Evolutionary conservation across 2,888 invertebrate genomes (phyloP), one percentile per base, ranked within the genome.

Genomic region (Ashinkailepas kermadecensis): DNA sequence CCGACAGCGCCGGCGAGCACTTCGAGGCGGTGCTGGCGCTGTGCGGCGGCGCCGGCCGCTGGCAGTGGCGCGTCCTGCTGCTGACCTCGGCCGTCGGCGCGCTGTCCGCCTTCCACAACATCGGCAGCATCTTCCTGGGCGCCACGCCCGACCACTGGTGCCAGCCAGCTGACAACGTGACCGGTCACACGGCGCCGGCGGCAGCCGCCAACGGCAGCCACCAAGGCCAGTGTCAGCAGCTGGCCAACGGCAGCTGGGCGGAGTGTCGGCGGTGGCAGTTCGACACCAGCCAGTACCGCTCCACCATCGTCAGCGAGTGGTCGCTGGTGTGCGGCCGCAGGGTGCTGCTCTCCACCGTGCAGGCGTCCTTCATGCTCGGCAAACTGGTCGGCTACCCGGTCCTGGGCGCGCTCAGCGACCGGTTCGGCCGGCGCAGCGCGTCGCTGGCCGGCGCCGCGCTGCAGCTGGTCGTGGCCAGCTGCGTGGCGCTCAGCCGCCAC

Each of bases 311-410:
- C 39, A 54, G 6, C 62, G 62, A 83, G 81, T 83, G 82, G 82
- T 58, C 82, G 13, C 78, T 84, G 80, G 84, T 84, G 54, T 84
- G 84, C 74, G 82, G 74, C 18, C 81, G 83, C 0, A 81, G 81
- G 15, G 82, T 82, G 81, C 78, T 84, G 81, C 80, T 78, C 70
- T 82, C 84, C 9, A 82, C 84, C 8, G 83, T 84, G 3, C 84
- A 84, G 79, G 82, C 83, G 13, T 81, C 82, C 18, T 83, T 81
- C 82, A 83, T 83, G 83, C 81, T 80, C 23, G 83, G 83, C 64
- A 79, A 82, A 23, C 83, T 83, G 39, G 15, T 83, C 9, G 83
- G 83, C 18, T 83, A 82, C 21, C 82, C 82, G 23, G 64, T 83
- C 39, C 81, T 82, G 82, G 83, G 83, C 8, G 82, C 82, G 58